Base-by-base conservation (phyloP, 2,888 invertebrate genomes). In the Iselma pallidipennis region DNA sequence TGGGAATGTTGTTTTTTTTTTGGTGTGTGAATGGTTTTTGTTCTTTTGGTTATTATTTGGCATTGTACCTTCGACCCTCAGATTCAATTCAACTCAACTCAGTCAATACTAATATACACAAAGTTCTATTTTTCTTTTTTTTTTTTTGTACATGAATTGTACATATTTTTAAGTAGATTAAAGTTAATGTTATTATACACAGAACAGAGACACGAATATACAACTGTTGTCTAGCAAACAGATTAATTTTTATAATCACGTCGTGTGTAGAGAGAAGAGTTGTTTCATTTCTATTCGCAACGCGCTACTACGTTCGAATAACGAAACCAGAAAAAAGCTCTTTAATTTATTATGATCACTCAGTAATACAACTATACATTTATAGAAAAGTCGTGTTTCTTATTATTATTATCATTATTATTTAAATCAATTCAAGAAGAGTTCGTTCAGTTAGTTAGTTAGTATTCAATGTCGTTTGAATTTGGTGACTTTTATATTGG, bases 141-240 rank as follows among this genome's bases (percentile, higher is more conserved):
- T 58, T 31, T 49, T 56, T 33, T 54, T 49, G 33, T 49, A 55
- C 33, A 50, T 42, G 29, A 53, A 55, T 61, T 57, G 56, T 61
- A 61, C 45, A 59, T 63, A 53, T 59, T 63, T 56, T 56, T 59
- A 63, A 59, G 28, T 42, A 59, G 63, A 63, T 63, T 63, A 63
- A 58, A 63, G 51, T 59, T 63, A 59, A 63, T 59, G 56, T 53
- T 57, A 57, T 63, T 63, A 63, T 42, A 63, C 59, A 63, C 55
- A 62, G 25, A 21, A 42, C 19, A 19, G 19, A 42, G 16, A 42
- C 21, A 42, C 4, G 12, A 4, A 42, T 7, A 37, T 37, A 37
- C n/a, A n/a, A n/a, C n/a, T 42, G 19, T 42, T 52, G 63, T 53
- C 59, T 45, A 29, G 56, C 56, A 63, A 63, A 63, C 52, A 63